Evolutionary conservation across 2,888 invertebrate genomes (phyloP).

Genomic region (Cepaea hortensis): DNA sequence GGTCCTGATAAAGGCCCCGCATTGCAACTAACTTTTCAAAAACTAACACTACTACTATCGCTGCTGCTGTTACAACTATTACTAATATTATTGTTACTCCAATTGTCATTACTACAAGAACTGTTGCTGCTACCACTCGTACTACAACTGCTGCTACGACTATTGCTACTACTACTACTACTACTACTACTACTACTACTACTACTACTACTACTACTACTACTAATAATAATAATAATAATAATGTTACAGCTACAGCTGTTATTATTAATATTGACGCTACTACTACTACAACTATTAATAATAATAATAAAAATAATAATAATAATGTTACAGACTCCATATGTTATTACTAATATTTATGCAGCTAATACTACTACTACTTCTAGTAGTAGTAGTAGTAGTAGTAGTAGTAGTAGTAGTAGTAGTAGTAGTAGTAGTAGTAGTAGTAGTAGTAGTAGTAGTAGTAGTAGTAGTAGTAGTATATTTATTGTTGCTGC

Average conservation of each 20-base stretch:
- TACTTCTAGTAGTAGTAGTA: neutral
- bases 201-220: neutral
- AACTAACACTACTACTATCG: neutral
- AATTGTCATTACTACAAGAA: neutral
- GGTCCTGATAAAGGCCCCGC: too few species aligned
- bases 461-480: too few species aligned
- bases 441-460: too few species aligned
- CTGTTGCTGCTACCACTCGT: neutral
- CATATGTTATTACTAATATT: too few species aligned
- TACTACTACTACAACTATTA: too few species aligned
- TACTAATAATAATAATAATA: too few species aligned
- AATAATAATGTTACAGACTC: neutral
- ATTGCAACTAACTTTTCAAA: neutral
- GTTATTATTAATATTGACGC: too few species aligned
- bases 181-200: constrained; percentile 4
- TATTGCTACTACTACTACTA: constrained; percentile 1
- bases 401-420: neutral
- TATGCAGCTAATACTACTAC: neutral
- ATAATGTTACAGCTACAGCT: too few species aligned
- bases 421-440: neutral
- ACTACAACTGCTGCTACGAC: neutral
- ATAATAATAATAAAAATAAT: neutral
- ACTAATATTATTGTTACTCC: neutral
- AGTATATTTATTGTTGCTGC: too few species aligned
- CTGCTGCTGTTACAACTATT: constrained; percentile 3